These are phyloP conservation scores for Tetraodon nigroviridis DNA, from an alignment of 2,113 vertebrate genomes.

Conservation along the genomic window DNA sequence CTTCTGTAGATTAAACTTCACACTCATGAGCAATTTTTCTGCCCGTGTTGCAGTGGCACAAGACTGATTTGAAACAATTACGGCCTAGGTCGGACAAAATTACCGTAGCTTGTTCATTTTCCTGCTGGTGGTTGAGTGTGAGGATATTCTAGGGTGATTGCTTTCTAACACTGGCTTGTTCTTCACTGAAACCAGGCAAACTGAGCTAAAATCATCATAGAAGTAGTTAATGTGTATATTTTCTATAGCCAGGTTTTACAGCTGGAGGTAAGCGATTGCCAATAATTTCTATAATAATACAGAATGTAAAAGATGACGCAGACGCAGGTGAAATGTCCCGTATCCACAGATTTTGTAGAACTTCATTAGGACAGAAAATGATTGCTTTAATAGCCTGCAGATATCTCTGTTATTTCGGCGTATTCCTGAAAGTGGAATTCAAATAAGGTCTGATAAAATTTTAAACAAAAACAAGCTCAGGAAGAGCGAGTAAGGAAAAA, in stretches of 20 bases:
- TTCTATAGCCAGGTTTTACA: constrained; percentile 11
- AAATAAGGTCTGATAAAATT: constrained; percentile 38
- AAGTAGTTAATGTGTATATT: constrained; percentile 12
- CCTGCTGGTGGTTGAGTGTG: constrained; percentile 45
- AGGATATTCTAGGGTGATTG: constrained; percentile 55
- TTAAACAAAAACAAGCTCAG: constrained; percentile 23
- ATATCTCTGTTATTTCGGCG: constrained; percentile 58
- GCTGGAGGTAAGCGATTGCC: constrained; percentile 15
- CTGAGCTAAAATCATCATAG: not conserved
- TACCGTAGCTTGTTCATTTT: constrained; percentile 59
- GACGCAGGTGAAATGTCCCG: not conserved
- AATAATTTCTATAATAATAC: constrained; percentile 20
- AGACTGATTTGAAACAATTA: constrained; percentile 77
- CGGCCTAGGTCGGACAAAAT: constrained; percentile 61
- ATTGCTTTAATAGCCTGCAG: constrained; percentile 39
- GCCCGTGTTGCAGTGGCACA: constrained; percentile 53
- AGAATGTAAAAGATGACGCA: not conserved
- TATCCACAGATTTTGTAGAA: constrained; percentile 28
- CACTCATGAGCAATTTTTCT: constrained; percentile 65
- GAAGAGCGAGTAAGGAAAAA: constrained; percentile 17
- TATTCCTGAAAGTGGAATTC: constrained; percentile 42
- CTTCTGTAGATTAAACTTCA: constrained; percentile 73
- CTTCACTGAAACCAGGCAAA: constrained; percentile 7
- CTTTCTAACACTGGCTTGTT: constrained; percentile 35
- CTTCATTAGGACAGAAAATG: constrained; percentile 40